Evolutionary conservation across 2,888 invertebrate species (phyloP).

Genomic region (Syritta pipiens): DNA sequence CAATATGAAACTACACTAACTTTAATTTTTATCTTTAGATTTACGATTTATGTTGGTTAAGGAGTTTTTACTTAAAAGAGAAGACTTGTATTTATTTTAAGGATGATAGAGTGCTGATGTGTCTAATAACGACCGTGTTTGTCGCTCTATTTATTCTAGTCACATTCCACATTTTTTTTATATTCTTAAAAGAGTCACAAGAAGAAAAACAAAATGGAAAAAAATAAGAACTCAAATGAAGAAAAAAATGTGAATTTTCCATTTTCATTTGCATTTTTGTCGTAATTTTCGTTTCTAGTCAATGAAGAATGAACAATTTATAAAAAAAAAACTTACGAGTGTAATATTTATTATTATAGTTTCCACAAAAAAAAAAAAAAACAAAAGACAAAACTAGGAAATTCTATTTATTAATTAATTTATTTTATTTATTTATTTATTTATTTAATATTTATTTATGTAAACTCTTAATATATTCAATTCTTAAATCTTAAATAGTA

Average conservation of each 20-base stretch:
- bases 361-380: constrained; percentile 32
- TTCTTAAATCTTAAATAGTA: constrained; percentile 47
- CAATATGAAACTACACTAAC: no score
- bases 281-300: no score
- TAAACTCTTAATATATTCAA: constrained; percentile 40
- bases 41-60: constrained; percentile 45
- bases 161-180: constrained; percentile 51
- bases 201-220: constrained; percentile 5
- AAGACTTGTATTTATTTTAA: constrained; percentile 37
- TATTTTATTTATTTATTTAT: constrained; percentile 35
- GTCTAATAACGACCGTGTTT: neutral
- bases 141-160: constrained; percentile 59
- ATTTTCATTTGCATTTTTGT: constrained; percentile 46
- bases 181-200: constrained; percentile 22
- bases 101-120: constrained; percentile 18
- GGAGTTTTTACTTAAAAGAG: constrained; percentile 52
- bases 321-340: constrained; percentile 51
- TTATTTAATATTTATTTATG: constrained; percentile 45
- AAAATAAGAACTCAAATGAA: constrained; percentile 2
- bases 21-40: constrained; percentile 3
- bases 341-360: constrained; percentile 61
- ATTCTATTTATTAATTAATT: constrained; percentile 66
- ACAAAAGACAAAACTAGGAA: constrained; percentile 56
- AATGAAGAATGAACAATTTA: constrained; percentile 63
- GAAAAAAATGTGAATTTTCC: constrained; percentile 44